Conservation (phyloP, 2,888 invertebrate genomes). For the Metopia argyrocephala region DNA sequence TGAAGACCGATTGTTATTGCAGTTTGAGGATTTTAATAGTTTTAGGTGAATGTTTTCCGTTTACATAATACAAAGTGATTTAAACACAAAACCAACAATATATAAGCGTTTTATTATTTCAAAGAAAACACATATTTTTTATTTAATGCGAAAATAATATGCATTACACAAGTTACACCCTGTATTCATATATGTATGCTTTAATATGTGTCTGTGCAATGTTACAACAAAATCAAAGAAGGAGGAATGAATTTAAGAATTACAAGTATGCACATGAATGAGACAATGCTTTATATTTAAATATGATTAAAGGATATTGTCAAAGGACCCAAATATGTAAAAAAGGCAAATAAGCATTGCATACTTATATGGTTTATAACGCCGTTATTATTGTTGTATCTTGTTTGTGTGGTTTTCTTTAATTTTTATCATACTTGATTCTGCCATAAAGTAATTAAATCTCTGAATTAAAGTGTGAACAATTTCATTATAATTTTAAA, state of each 20-base stretch:
- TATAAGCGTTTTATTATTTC: too few species aligned
- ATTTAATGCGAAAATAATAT: too few species aligned
- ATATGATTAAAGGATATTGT: conserved; percentile 25
- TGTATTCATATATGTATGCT: not conserved
- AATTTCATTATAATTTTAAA: conserved; percentile 17
- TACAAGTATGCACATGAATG: not conserved
- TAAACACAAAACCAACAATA: too few species aligned
- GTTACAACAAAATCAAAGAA: not conserved
- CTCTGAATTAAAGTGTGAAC: conserved; percentile 41
- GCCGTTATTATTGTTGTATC: not conserved
- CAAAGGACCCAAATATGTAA: not conserved
- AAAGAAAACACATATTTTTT: too few species aligned
- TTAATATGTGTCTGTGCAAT: not conserved
- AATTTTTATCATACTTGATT: conserved; percentile 40
- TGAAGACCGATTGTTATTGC: too few species aligned
- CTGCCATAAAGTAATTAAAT: conserved; percentile 58
- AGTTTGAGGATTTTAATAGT: too few species aligned
- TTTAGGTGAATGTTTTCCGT: too few species aligned
- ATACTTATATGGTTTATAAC: not conserved
- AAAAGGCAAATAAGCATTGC: not conserved
- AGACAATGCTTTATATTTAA: conserved; percentile 27
- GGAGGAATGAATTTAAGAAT: conserved; percentile 25
- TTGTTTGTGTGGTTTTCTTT: not conserved
- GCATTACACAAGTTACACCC: too few species aligned
- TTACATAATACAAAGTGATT: too few species aligned